Evolutionary conservation across 2,888 invertebrate genomes (phyloP).

Genomic region (Agrochola macilenta): DNA sequence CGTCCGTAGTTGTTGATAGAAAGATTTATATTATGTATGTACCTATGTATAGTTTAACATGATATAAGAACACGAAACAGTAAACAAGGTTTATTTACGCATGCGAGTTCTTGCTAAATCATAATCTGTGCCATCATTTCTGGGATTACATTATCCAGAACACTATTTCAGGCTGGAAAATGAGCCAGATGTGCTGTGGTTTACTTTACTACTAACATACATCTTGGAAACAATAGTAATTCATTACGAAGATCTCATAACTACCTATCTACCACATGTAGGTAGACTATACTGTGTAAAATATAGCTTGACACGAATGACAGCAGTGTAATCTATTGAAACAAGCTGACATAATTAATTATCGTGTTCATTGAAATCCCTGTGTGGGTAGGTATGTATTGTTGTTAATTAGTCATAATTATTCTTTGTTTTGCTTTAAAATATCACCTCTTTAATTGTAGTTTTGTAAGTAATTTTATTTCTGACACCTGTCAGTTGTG

Average conservation of each 20-base stretch:
- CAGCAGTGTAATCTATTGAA: slow-evolving; percentile 21
- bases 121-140: slow-evolving; percentile 43
- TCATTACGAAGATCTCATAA: not conserved
- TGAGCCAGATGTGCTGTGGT: slow-evolving; percentile 45
- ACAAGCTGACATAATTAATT: slow-evolving; percentile 32
- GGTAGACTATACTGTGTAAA: slow-evolving; percentile 8
- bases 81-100: slow-evolving; percentile 22
- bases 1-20: slow-evolving; percentile 11
- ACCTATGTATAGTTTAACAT: not conserved
- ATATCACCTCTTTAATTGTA: not conserved
- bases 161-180: slow-evolving; percentile 31
- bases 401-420: slow-evolving; percentile 9
- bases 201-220: slow-evolving; percentile 23
- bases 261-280: not conserved
- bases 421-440: not conserved
- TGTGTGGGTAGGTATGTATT: slow-evolving; percentile 13
- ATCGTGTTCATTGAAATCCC: slow-evolving; percentile 17
- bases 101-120: slow-evolving; percentile 48
- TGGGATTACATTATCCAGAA: slow-evolving; percentile 42
- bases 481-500: slow-evolving; percentile 37
- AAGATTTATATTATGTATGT: not conserved
- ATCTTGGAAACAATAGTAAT: slow-evolving; percentile 11
- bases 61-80: slow-evolving; percentile 23
- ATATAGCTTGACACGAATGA: slow-evolving; percentile 27
- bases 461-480: not conserved